Percentiles rank a stretch among this genome's conserved stretches.
Conservation (phyloP, 1,140 invertebrate species). For the Brachionus manjavacas region DNA sequence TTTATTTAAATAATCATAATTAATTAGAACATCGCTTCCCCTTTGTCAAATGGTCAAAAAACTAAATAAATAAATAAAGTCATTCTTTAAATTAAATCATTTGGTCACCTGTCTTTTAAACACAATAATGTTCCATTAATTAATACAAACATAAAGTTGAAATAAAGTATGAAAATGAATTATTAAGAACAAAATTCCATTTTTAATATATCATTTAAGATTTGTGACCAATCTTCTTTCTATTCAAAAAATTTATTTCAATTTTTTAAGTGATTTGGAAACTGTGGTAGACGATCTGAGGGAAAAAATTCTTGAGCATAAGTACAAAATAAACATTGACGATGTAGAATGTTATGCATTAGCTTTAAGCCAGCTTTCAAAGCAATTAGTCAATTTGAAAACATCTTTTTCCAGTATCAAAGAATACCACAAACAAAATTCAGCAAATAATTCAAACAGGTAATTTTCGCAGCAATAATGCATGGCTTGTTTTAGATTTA, state of each 20-base stretch:
- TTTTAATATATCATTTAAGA: too few relatives aligned
- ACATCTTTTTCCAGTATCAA: constrained; percentile 30
- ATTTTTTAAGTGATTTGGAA: constrained; percentile 72
- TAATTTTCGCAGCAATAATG: constrained; percentile 41
- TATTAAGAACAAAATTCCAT: too few relatives aligned
- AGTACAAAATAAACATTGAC: constrained; percentile 87
- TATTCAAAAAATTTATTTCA: not conserved
- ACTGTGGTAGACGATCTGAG: constrained; percentile 85
- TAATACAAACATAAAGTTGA: too few relatives aligned
- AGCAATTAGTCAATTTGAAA: constrained; percentile 81
- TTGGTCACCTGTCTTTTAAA: too few relatives aligned
- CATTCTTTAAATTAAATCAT: too few relatives aligned
- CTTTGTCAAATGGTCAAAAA: too few relatives aligned
- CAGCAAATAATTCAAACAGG: not conserved
- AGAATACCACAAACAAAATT: not conserved
- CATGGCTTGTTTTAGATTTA: not conserved
- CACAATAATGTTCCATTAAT: too few relatives aligned
- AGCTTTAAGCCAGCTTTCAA: constrained; percentile 78
- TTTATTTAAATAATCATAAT: too few relatives aligned
- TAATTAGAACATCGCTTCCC: too few relatives aligned
- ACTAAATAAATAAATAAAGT: too few relatives aligned
- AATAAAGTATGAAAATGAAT: too few relatives aligned
- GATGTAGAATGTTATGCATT: constrained; percentile 94
- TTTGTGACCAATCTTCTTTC: too few relatives aligned
- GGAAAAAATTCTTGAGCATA: constrained; percentile 86